Base-by-base conservation (phyloP, 2,797 vertebrate genomes). In the Crenichthys baileyi region DNA sequence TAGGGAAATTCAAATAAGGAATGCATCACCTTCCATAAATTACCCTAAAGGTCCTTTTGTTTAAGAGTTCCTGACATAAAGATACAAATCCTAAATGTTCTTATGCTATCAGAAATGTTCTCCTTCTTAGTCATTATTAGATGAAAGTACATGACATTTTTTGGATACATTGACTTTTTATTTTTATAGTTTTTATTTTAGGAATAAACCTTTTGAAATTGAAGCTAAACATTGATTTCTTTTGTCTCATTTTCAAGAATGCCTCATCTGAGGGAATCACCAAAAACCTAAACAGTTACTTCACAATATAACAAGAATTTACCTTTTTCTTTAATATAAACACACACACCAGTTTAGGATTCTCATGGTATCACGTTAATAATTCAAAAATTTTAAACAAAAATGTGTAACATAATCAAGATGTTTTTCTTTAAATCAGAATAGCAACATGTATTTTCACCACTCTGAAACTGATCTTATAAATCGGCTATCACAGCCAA, bases 1-100 rank as follows among this genome's bases (percentile, higher is more conserved):
- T 13, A 61, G 12, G 53, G 2, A 29, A 75, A 83, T 79, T 79
- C 16, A 58, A 72, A 73, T 13, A 63, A 16, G 48, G 2, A 1
- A 60, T 41, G 6, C 20, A 0, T 63, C 55, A 56, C 22, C 44
- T 74, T 75, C 4, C 39, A n/a, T 1, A 29, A 11, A 31, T 56
- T 41, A 13, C 36, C 31, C 39, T 75, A 24, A 22, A n/a, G 5
- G 5, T 56, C 11, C 36, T 78, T 36, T 56, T 18, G n/a, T 31
- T 20, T 77, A 7, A 70, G 26, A 75, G 8, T 50, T 78, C 77
- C 18, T 74, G 20, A n/a, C 7, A 48, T 1, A 51, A 12, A 61
- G 3, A 65, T 39, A 58, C 20, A 1, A 60, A 77, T 1, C n/a
- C 31, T 9, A 39, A 24, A 72, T 48, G 24, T 18, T 58, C 29